Base-by-base conservation (phyloP, 2,113 vertebrate genomes). In the Lophotis ruficrista region DNA sequence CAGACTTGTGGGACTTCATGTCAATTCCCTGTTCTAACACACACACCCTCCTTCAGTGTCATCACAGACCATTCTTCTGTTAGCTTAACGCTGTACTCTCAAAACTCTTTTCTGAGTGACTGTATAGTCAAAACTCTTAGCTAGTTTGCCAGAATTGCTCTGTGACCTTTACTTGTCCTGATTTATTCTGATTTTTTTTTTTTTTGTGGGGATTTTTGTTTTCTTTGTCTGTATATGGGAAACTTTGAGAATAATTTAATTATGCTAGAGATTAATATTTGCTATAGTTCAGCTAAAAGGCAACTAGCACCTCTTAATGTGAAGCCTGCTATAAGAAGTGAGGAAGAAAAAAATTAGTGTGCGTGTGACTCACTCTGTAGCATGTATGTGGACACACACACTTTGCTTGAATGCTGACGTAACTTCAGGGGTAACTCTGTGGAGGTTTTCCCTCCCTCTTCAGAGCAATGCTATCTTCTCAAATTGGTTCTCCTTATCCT, bases 31-130 rank as follows among this genome's bases (percentile, higher is more conserved):
- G 10, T 48, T 82, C 48, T 85, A 61, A 50, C 12, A 31, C 9
- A 25, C 0, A 0, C 5, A 9, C 7, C 12, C 18, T 4, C 5
- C 30, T 58, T 22, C 56, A 54, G 12, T 53, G 33, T 35, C 12
- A 68, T 89, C 60, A 31, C 28, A 47, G 53, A 31, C 28, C 6
- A 27, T 78, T 54, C 21, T 82, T 38, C 30, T 50, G 8, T 83
- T 23, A 31, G 17, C 33, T 45, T 60, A 76, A 51, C 12, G 28
- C 22, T 22, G 14, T 77, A 20, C 8, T 48, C 23, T 81, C 31
- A 75, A 37, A 94, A 78, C 21, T 68, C 12, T 72, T 28, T 90
- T 48, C 69, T 73, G n/a, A 73, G 50, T 61, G 37, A 53, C 13
- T 61, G 16, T 35, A 18, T 37, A 87, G 60, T 70, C 20, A 78